Percentiles rank a stretch among this genome's conserved stretches.
Conservation (phyloP, 2,888 invertebrate species). For the Andrena minutula region DNA sequence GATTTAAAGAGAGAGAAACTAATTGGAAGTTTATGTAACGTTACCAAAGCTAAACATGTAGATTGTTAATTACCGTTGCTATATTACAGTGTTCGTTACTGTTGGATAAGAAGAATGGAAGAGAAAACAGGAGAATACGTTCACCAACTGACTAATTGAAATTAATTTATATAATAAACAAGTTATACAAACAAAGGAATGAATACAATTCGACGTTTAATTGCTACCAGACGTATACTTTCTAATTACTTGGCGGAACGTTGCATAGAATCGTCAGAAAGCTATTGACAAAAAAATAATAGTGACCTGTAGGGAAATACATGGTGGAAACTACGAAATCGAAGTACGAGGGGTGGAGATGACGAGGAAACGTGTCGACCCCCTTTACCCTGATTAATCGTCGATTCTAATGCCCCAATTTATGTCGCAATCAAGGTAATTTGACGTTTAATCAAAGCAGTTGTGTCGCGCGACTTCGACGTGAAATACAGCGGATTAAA, state of each 20-base stretch:
- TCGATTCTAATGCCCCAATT: slow-evolving; percentile 55
- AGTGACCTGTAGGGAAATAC: not conserved
- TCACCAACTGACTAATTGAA: not conserved
- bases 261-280: not conserved
- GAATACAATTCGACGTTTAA: slow-evolving; percentile 9
- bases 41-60: no score
- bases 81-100: not conserved
- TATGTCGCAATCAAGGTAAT: slow-evolving; percentile 57
- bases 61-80: no score
- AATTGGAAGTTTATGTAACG: not conserved
- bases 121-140: not conserved
- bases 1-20: not conserved
- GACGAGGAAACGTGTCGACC: slow-evolving; percentile 24
- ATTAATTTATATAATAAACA: slow-evolving; percentile 1
- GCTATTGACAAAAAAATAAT: slow-evolving; percentile 1
- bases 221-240: not conserved
- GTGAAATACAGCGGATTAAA: not conserved
- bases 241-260: not conserved
- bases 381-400: slow-evolving; percentile 44
- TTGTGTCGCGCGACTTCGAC: slow-evolving; percentile 10
- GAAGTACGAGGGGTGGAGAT: slow-evolving; percentile 11
- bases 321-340: slow-evolving; percentile 11
- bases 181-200: not conserved
- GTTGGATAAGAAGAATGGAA: not conserved
- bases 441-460: slow-evolving; percentile 57